phyloP scores from a whole-genome alignment of 2,888 invertebrate genomes.

The Oscheius sp. region DNA sequence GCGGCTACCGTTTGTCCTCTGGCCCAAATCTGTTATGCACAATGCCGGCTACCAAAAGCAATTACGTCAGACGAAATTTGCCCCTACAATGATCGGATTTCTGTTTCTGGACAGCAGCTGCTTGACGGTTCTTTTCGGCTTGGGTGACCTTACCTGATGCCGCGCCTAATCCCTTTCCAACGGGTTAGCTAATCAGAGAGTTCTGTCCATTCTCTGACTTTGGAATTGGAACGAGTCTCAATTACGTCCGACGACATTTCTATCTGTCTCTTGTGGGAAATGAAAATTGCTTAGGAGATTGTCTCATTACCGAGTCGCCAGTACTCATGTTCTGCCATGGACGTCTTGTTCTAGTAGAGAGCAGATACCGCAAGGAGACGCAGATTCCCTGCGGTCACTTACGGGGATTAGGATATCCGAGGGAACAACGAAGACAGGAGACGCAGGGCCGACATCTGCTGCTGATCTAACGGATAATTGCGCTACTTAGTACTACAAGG shows the following conservation, averaged over 20 bases:
- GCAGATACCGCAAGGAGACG: slow-evolving; percentile 24
- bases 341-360: slow-evolving; percentile 18
- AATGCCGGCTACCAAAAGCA: slow-evolving; percentile 29
- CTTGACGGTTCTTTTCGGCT: slow-evolving; percentile 11
- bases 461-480: slow-evolving; percentile 39
- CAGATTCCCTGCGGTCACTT: slow-evolving; percentile 37
- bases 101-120: slow-evolving; percentile 20
- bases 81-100: slow-evolving; percentile 31
- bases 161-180: slow-evolving; percentile 8
- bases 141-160: slow-evolving; percentile 26
- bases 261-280: slow-evolving; percentile 14
- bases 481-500: slow-evolving; percentile 17
- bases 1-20: slow-evolving; percentile 22
- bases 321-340: slow-evolving; percentile 5
- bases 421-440: slow-evolving; percentile 22
- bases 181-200: background rate
- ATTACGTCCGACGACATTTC: background rate
- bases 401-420: slow-evolving; percentile 35
- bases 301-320: slow-evolving; percentile 37
- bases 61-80: slow-evolving; percentile 33
- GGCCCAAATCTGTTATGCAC: slow-evolving; percentile 26
- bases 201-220: background rate
- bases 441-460: slow-evolving; percentile 31
- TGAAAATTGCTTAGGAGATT: slow-evolving; percentile 32
- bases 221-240: background rate